Evolutionary conservation across 1,140 invertebrate genomes (phyloP).

Genomic region (Drosophila malerkotliana): DNA sequence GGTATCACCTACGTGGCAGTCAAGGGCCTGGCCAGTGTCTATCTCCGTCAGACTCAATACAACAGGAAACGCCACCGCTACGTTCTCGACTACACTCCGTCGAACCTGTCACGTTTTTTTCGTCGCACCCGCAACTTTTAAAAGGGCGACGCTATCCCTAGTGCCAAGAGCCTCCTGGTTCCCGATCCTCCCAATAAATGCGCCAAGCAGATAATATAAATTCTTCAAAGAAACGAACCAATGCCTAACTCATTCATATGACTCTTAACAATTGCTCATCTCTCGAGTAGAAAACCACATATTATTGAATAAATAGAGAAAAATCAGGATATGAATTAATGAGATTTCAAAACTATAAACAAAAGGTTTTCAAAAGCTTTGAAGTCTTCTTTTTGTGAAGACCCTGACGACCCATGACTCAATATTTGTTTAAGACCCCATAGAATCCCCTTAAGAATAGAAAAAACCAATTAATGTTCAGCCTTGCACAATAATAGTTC

Average conservation of each 20-base stretch:
- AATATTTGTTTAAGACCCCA: no score
- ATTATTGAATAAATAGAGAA: background rate
- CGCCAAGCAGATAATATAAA: background rate
- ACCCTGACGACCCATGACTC: no score
- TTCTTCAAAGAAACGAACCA: background rate
- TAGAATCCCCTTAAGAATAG: no score
- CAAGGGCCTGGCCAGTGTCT: conserved; percentile 53
- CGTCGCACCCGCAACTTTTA: background rate
- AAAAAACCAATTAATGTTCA: no score
- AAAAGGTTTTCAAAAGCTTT: no score
- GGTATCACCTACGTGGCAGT: conserved; percentile 53
- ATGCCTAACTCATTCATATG: no score
- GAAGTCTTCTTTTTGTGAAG: no score
- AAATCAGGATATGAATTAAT: background rate
- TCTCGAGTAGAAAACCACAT: background rate
- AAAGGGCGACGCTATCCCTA: background rate
- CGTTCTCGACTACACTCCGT: conserved; percentile 43
- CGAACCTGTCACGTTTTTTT: background rate
- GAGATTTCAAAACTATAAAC: no score
- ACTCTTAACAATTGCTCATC: background rate
- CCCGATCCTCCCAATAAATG: background rate
- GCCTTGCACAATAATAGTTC: no score
- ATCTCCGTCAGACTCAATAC: conserved; percentile 45
- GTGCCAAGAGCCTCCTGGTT: background rate
- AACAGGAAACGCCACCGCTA: conserved; percentile 34